A percentile compares a stretch with the other conserved stretches of the same genome.
Conservation (phyloP, 2,797 vertebrate genomes). For the Neosalanx taihuensis region DNA sequence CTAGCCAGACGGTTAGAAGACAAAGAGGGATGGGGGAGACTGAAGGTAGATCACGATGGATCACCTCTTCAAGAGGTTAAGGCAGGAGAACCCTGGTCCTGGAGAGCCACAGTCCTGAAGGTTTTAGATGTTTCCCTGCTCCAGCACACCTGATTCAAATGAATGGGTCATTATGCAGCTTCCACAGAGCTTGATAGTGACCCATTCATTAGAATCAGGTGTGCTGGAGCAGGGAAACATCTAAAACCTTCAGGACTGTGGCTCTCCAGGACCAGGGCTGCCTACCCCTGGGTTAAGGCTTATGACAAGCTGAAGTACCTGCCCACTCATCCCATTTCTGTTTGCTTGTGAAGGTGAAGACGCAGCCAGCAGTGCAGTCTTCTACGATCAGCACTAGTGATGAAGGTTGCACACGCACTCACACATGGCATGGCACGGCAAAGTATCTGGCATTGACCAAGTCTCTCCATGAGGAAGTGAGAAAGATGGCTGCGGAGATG, state of each 20-base stretch:
- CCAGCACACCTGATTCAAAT: too few relatives aligned
- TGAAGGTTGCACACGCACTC: not conserved
- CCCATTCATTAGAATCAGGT: too few relatives aligned
- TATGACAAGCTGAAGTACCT: not conserved
- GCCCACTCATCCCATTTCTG: not conserved
- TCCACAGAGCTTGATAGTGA: too few relatives aligned
- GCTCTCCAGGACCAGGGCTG: too few relatives aligned
- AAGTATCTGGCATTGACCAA: not conserved
- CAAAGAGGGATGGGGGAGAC: constrained; percentile 8
- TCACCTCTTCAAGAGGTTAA: not conserved
- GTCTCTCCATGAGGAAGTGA: not conserved
- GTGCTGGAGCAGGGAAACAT: too few relatives aligned
- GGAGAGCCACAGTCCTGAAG: too few relatives aligned
- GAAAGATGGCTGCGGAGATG: not conserved
- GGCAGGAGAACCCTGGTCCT: too few relatives aligned
- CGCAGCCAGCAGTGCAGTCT: not conserved
- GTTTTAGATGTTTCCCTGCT: too few relatives aligned
- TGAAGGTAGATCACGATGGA: not conserved
- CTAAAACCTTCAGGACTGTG: too few relatives aligned
- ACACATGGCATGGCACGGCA: not conserved
- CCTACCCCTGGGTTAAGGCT: too few relatives aligned
- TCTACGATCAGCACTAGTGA: not conserved
- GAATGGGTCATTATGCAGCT: too few relatives aligned
- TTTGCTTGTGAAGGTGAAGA: not conserved
- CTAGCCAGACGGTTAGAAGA: not conserved